phyloP scores from a whole-genome alignment of 2,797 vertebrate genomes.

The Sebastiscus tertius region DNA sequence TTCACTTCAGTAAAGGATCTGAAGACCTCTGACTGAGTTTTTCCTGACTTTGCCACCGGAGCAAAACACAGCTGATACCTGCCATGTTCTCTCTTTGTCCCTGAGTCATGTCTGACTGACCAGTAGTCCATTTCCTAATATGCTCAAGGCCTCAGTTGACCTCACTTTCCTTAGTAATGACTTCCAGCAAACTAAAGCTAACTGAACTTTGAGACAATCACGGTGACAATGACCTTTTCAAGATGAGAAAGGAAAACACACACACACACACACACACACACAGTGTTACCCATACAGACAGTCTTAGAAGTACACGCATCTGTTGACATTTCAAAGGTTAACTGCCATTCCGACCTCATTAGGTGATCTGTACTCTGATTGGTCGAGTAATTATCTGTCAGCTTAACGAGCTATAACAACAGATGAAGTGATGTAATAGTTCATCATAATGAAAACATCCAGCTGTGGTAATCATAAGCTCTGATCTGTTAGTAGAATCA shows the following conservation, averaged over 20 bases:
- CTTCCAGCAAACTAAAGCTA: constrained; percentile 5
- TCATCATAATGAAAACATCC: background rate
- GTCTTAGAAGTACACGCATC: background rate
- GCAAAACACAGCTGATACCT: background rate
- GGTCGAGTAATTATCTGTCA: background rate
- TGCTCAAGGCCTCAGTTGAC: background rate
- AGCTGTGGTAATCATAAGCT: background rate
- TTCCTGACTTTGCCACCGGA: background rate
- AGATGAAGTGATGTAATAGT: background rate
- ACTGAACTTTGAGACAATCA: constrained; percentile 17
- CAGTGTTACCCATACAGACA: background rate
- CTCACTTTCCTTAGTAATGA: background rate
- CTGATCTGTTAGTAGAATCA: background rate
- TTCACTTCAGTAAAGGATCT: background rate
- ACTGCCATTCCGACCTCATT: constrained; percentile 13
- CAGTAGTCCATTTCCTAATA: background rate
- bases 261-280: background rate
- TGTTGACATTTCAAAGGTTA: constrained; percentile 24
- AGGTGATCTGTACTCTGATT: constrained; percentile 7
- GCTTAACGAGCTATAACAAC: background rate
- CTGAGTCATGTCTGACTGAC: background rate
- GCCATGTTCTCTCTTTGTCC: background rate
- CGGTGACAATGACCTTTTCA: constrained; percentile 13
- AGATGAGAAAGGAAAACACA: background rate
- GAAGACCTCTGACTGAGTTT: background rate